These are phyloP conservation scores for Aegotheles bennettii DNA, from an alignment of 2,113 vertebrate species.

Conservation along the genomic window DNA sequence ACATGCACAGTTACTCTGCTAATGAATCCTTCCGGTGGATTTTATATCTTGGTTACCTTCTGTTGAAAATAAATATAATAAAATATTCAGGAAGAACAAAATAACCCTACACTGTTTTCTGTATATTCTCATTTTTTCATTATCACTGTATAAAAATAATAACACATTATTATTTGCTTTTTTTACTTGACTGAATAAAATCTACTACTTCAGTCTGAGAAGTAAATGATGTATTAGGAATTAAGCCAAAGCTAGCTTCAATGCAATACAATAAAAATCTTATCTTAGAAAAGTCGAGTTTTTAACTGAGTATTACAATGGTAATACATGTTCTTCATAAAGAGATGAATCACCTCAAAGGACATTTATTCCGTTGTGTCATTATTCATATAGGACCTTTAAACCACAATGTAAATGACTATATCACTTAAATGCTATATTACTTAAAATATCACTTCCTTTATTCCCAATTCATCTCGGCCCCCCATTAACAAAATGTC, in stretches of 20 bases:
- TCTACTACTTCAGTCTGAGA: background rate
- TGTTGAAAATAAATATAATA: background rate
- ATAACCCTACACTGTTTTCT: background rate
- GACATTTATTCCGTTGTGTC: conserved; percentile 32
- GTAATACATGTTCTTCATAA: conserved; percentile 14
- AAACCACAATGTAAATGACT: conserved; percentile 25
- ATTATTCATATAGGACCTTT: conserved; percentile 44
- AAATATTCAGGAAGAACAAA: background rate
- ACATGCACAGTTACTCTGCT: background rate
- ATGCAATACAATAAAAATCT: conserved; percentile 11
- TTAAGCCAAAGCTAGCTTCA: conserved; percentile 27
- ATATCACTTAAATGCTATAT: conserved; percentile 18
- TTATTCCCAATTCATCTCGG: conserved; percentile 33
- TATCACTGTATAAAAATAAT: background rate
- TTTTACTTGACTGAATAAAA: conserved; percentile 17
- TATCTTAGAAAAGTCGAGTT: conserved; percentile 18
- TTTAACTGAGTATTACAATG: conserved; percentile 11
- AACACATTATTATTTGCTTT: background rate
- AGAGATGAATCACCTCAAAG: conserved; percentile 35
- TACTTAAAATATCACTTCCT: conserved; percentile 47
- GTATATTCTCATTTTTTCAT: background rate
- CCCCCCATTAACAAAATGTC: conserved; percentile 3
- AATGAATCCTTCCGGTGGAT: background rate
- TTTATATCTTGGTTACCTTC: background rate
- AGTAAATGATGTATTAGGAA: background rate